Evolutionary conservation across 2,888 invertebrate species (phyloP), one percentile per base, ranked within the genome.

Genomic region (Pocota personata): DNA sequence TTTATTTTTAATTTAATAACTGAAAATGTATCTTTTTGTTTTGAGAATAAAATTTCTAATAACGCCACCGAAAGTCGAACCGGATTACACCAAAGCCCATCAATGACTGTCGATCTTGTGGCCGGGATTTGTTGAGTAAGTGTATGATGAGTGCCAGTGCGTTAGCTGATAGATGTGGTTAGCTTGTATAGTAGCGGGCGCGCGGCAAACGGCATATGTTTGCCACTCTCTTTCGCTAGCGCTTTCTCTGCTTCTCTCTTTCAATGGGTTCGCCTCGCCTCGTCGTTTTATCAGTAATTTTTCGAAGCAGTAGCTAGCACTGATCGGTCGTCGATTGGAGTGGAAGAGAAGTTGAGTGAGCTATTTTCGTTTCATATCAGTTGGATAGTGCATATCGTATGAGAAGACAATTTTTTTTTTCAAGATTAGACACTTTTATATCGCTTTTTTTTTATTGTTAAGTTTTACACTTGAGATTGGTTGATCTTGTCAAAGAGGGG

Each of bases 91-190:
- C 32, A 80, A 84, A 75, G 84, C 64, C 75, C 40, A 75, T 80
- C 64, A 69, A 79, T 69, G 75, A 84, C 84, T 80, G 78, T 37
- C 78, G 78, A 78, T 71, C 78, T 55, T 52, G n/a, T 50, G 40
- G 62, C 62, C 60, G 43, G 69, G 62, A 69, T 62, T 69, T 48
- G 21, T 40, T 55, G 69, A 55, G 69, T 78, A 71, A 69, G 67
- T 62, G 62, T 43, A 40, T 43, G 52, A 77, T 60, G 76, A 30
- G n/a, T n/a, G n/a, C n/a, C n/a, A 77, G 58, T 58, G 35, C 67
- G 50, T 40, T 48, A 12, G n/a, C n/a, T 19, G 24, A 24, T 72
- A 60, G 14, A 14, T 14, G 8, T 8, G 50, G 10, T 40, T 40
- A 14, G 43, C 12, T 14, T 19, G 37, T 2, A 8, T 12, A 3